These are phyloP conservation scores for Automeris io DNA, from an alignment of 2,888 invertebrate genomes.

Conservation along the genomic window DNA sequence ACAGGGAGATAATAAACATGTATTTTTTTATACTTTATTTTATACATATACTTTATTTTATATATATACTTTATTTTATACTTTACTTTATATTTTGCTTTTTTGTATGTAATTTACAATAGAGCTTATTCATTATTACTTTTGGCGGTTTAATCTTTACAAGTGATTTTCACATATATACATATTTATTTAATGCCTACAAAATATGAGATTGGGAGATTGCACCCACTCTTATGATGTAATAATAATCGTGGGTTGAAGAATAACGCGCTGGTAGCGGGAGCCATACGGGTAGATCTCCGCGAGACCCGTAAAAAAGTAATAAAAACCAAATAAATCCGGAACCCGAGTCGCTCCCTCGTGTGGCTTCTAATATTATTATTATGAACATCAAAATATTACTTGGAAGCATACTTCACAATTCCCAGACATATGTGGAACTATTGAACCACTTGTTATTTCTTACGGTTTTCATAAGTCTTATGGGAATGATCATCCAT, in stretches of 20 bases:
- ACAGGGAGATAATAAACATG: too few species aligned
- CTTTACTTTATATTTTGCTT: too few species aligned
- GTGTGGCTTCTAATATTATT: slow-evolving; percentile 57
- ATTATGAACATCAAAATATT: slow-evolving; percentile 70
- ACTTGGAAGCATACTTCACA: slow-evolving; percentile 35
- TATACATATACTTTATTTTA: too few species aligned
- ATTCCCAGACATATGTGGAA: slow-evolving; percentile 12
- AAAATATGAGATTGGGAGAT: too few species aligned
- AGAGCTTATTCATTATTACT: too few species aligned
- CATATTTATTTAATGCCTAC: too few species aligned
- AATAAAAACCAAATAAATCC: slow-evolving; percentile 74
- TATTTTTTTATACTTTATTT: too few species aligned
- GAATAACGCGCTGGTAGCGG: slow-evolving; percentile 44
- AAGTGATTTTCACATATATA: too few species aligned
- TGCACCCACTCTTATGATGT: slow-evolving; percentile 16
- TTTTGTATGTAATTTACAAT: too few species aligned
- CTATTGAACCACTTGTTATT: slow-evolving; percentile 3
- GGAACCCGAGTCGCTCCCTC: slow-evolving; percentile 42
- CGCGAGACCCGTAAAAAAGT: slow-evolving; percentile 65
- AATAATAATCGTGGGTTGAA: slow-evolving; percentile 40
- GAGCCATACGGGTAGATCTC: slow-evolving; percentile 36
- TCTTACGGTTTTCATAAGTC: slow-evolving; percentile 8
- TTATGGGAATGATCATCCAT: neutral
- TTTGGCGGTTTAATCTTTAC: too few species aligned
- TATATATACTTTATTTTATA: too few species aligned